Evolutionary conservation across 2,113 vertebrate genomes (phyloP).

Genomic region (Romanogobio albipinnatus): DNA sequence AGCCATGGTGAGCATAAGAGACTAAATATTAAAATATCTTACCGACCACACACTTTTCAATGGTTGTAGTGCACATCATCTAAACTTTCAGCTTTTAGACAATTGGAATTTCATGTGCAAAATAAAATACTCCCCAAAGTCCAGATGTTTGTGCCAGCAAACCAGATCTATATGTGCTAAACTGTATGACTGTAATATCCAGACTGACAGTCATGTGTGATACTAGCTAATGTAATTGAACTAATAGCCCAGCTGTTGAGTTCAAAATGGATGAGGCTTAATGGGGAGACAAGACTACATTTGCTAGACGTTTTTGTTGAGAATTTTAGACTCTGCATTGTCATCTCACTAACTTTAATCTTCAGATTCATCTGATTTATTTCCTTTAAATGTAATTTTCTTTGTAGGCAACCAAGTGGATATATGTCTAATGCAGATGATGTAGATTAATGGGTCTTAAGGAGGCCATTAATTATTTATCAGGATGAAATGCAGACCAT

Average conservation of each 20-base stretch:
- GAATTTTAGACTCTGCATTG: neutral
- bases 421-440: neutral
- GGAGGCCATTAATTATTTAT: constrained; percentile 25
- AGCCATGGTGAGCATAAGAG: neutral
- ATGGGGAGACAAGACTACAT: neutral
- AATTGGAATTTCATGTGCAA: neutral
- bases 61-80: neutral
- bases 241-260: constrained; percentile 32
- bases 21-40: neutral
- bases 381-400: neutral
- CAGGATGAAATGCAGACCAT: constrained; percentile 9
- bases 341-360: neutral
- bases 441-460: constrained; percentile 11
- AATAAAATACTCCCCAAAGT: neutral
- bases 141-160: neutral
- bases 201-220: constrained; percentile 21
- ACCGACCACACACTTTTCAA: neutral
- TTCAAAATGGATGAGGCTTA: constrained; percentile 3
- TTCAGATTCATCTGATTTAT: neutral
- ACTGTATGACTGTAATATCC: neutral
- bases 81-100: neutral
- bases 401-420: neutral
- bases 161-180: neutral
- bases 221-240: constrained; percentile 41
- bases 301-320: neutral